Percentiles rank a stretch among this genome's conserved stretches.
phyloP scores from a whole-genome alignment of 2,888 invertebrate genomes.

The Drosophila putrida region DNA sequence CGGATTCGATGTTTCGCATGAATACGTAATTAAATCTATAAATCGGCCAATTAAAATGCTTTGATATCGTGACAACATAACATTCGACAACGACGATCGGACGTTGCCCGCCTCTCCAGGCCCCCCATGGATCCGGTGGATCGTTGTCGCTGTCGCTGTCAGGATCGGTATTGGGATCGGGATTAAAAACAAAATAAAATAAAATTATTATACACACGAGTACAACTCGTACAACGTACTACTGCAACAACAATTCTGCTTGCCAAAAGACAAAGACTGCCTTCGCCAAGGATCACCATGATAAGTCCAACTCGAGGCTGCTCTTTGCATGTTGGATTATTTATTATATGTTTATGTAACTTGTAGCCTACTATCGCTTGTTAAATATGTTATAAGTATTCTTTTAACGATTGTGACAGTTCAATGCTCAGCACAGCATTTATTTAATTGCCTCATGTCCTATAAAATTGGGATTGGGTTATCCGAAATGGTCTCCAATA shows the following conservation, averaged over 20 bases:
- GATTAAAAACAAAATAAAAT: slow-evolving; percentile 59
- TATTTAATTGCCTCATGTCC: slow-evolving; percentile 46
- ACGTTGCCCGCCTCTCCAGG: slow-evolving; percentile 19
- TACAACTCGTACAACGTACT: slow-evolving; percentile 8
- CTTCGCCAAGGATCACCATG: neutral
- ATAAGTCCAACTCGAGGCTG: neutral
- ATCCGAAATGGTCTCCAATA: neutral
- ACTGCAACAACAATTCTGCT: slow-evolving; percentile 39
- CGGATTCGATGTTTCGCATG: slow-evolving; percentile 86
- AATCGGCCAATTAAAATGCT: slow-evolving; percentile 86
- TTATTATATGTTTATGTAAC: slow-evolving; percentile 27
- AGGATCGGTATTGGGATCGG: slow-evolving; percentile 24
- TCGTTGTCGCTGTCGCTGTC: slow-evolving; percentile 22
- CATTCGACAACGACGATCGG: slow-evolving; percentile 83
- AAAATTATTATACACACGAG: slow-evolving; percentile 64
- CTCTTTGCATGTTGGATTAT: slow-evolving; percentile 20
- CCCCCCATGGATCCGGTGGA: slow-evolving; percentile 30
- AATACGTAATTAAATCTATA: slow-evolving; percentile 86
- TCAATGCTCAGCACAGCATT: slow-evolving; percentile 52
- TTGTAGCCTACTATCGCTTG: slow-evolving; percentile 22
- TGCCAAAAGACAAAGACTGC: slow-evolving; percentile 16
- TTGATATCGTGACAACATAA: slow-evolving; percentile 86
- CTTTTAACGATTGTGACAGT: slow-evolving; percentile 63
- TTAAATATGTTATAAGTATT: slow-evolving; percentile 63
- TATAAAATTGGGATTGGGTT: neutral